phyloP scores from a whole-genome alignment of 2,888 invertebrate species.

The Macrosiphum euphorbiae region DNA sequence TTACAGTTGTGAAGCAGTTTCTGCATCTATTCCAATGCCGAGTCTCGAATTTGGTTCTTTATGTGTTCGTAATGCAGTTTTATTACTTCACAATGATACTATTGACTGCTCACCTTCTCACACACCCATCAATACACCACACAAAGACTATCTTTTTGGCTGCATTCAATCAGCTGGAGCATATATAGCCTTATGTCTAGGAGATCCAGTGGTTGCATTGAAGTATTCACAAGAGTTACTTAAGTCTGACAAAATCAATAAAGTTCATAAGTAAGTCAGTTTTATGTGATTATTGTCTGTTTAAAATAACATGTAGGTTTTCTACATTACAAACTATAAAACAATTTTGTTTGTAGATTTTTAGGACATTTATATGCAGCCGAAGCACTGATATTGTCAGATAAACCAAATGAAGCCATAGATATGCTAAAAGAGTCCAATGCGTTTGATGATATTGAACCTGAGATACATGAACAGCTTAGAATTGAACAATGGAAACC shows the following conservation, averaged over 20 bases:
- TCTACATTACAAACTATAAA: neutral
- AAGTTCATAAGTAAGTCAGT: conserved; percentile 76
- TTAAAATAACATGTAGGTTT: neutral
- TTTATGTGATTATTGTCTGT: neutral
- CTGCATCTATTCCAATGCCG: conserved; percentile 88
- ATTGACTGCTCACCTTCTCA: conserved; percentile 67
- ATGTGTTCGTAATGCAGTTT: conserved; percentile 87
- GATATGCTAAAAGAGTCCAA: conserved; percentile 78
- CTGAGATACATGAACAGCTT: conserved; percentile 63
- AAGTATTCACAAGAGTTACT: conserved; percentile 84
- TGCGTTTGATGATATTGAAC: conserved; percentile 65
- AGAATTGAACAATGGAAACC: conserved; percentile 75
- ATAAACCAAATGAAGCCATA: conserved; percentile 86
- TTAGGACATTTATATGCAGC: conserved; percentile 91
- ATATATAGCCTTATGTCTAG: conserved; percentile 86
- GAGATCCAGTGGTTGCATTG: conserved; percentile 85
- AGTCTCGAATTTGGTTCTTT: conserved; percentile 91
- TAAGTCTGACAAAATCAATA: conserved; percentile 79
- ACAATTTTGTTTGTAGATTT: conserved; percentile 73
- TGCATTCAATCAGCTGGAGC: conserved; percentile 83
- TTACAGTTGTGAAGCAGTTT: conserved; percentile 76
- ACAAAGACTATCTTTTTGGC: conserved; percentile 70
- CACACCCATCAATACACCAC: conserved; percentile 58
- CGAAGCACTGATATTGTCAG: conserved; percentile 86
- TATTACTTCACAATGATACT: conserved; percentile 72